A percentile compares a stretch with the other conserved stretches of the same genome.
These are phyloP conservation scores for Parazoanthus swiftii DNA, from an alignment of 92 coral and sea anemone species.

Conservation along the genomic window DNA sequence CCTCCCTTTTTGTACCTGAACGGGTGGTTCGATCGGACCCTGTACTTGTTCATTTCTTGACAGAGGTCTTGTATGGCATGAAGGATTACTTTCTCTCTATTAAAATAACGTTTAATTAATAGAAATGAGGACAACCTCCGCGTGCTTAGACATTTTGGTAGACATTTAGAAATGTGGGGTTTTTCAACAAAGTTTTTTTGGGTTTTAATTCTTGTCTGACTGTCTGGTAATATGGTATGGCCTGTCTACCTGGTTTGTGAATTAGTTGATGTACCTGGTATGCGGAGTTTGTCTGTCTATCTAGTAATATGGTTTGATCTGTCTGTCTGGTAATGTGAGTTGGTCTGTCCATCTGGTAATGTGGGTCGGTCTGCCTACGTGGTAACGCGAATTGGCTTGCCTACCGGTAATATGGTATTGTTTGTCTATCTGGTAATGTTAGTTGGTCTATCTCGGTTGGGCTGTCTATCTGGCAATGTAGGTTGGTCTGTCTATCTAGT, in stretches of 20 bases:
- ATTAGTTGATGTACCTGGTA: background rate
- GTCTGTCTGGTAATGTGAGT: background rate
- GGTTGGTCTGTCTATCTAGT: background rate
- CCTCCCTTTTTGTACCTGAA: constrained; percentile 92
- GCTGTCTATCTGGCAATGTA: background rate
- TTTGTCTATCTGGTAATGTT: background rate
- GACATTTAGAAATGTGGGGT: background rate
- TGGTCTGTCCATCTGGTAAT: background rate
- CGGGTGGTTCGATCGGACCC: constrained; percentile 69
- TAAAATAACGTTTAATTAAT: background rate
- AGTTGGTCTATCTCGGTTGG: background rate
- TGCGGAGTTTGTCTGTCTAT: background rate
- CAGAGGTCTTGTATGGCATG: constrained; percentile 82
- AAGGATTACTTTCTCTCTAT: constrained; percentile 75
- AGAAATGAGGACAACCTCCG: background rate
- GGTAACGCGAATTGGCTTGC: too few relatives aligned
- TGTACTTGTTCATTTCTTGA: constrained; percentile 73
- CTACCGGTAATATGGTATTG: too few relatives aligned
- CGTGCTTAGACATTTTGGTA: background rate
- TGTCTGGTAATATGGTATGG: too few relatives aligned
- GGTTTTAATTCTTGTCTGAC: background rate
- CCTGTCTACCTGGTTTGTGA: background rate
- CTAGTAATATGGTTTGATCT: too few relatives aligned
- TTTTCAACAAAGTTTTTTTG: background rate
- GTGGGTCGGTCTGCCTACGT: background rate